A percentile compares a stretch with the other conserved stretches of the same genome.
Evolutionary conservation across 2,888 invertebrate species (phyloP).

Genomic region (Matsumyia berberina): DNA sequence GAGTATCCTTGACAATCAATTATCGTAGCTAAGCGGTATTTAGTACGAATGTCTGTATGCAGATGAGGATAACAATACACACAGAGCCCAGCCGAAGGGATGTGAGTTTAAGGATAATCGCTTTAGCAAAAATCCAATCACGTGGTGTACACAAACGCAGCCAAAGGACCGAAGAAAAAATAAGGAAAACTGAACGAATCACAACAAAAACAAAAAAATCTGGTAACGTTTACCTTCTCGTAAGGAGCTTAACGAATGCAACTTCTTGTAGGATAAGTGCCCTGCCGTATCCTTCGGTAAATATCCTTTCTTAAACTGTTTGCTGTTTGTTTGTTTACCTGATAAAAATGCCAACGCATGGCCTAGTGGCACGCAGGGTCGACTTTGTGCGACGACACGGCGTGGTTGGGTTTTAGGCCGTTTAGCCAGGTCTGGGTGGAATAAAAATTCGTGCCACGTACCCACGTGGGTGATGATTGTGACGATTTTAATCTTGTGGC

Average conservation of each 20-base stretch:
- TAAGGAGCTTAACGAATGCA: slow-evolving; percentile 7
- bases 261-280: slow-evolving; percentile 7
- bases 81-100: background rate
- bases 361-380: slow-evolving; percentile 6
- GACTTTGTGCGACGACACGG: background rate
- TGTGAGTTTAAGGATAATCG: slow-evolving; percentile 30
- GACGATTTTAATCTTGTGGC: slow-evolving; percentile 2
- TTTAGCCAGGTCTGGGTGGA: background rate
- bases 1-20: slow-evolving; percentile 1
- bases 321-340: slow-evolving; percentile 23
- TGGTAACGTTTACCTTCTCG: background rate
- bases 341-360: slow-evolving; percentile 26
- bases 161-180: background rate
- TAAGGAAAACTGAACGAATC: background rate
- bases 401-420: background rate
- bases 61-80: slow-evolving; percentile 13
- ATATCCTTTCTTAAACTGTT: slow-evolving; percentile 40
- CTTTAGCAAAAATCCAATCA: slow-evolving; percentile 36
- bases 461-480: background rate
- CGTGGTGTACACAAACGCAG: slow-evolving; percentile 4
- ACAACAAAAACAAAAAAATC: background rate
- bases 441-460: slow-evolving; percentile 9
- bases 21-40: slow-evolving; percentile 21
- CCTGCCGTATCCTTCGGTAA: slow-evolving; percentile 22
- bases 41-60: slow-evolving; percentile 4